Conservation (phyloP, 2,888 invertebrate genomes). For the Noctua pronuba region DNA sequence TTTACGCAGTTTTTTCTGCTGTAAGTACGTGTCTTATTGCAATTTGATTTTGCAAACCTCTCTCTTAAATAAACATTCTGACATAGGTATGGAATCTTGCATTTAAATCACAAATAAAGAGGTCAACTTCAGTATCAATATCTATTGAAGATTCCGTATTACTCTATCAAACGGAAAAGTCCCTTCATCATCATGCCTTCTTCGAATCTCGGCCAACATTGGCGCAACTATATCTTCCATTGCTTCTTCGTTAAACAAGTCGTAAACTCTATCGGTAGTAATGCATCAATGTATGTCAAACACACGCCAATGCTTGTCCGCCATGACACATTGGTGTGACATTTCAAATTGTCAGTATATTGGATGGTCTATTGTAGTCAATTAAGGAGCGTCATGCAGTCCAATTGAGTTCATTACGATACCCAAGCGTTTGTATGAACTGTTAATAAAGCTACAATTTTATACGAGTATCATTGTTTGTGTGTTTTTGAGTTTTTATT, state of each 20-base stretch:
- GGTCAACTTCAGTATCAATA: conserved; percentile 64
- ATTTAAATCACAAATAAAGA: conserved; percentile 60
- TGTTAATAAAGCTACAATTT: conserved; percentile 69
- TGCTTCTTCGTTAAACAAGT: not conserved
- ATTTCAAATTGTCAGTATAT: conserved; percentile 67
- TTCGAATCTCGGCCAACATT: conserved; percentile 18
- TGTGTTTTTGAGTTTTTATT: conserved; percentile 25
- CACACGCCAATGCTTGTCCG: conserved; percentile 32
- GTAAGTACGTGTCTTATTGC: not conserved
- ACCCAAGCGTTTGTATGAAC: conserved; percentile 50
- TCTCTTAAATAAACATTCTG: not conserved
- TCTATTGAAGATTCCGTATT: conserved; percentile 55
- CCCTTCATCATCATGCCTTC: conserved; percentile 3
- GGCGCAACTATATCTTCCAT: conserved; percentile 11
- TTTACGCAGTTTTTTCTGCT: too few relatives aligned
- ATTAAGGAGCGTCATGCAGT: conserved; percentile 82
- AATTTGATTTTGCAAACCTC: not conserved
- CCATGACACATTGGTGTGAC: conserved; percentile 31
- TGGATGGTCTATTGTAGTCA: conserved; percentile 80
- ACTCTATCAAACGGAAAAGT: conserved; percentile 50
- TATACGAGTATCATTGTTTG: conserved; percentile 26
- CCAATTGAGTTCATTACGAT: conserved; percentile 84
- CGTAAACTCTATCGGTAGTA: accelerated
- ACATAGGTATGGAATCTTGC: conserved; percentile 27
- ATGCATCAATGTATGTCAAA: conserved; percentile 15